phyloP scores from a whole-genome alignment of 2,113 vertebrate species.

The Spea bombifrons region DNA sequence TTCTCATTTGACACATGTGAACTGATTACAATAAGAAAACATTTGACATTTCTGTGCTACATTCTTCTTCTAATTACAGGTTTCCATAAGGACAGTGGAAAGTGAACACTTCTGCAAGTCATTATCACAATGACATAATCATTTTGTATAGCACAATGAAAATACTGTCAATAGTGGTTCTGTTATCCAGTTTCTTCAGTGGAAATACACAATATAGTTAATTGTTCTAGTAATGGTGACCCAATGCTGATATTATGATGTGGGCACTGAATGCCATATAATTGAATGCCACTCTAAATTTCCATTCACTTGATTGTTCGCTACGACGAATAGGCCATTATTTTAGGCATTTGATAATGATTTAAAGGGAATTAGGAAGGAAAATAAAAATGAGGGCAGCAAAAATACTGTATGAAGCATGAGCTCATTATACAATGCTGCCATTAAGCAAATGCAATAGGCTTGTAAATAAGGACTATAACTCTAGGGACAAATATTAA shows the following conservation, averaged over 20 bases:
- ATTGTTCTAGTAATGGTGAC: constrained; percentile 21
- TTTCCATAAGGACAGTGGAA: neutral
- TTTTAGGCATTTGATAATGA: neutral
- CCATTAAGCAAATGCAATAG: no score
- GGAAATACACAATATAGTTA: constrained; percentile 36
- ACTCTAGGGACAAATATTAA: no score
- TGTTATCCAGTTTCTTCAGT: neutral
- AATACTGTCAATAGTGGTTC: neutral
- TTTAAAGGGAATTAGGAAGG: neutral
- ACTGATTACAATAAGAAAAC: neutral
- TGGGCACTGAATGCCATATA: constrained; percentile 1
- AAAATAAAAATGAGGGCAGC: no score
- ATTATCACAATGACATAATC: constrained; percentile 34
- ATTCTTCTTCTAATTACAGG: neutral
- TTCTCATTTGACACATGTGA: no score
- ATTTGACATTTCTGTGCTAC: constrained; percentile 23
- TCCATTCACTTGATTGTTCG: neutral
- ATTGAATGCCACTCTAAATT: neutral
- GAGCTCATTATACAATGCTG: no score
- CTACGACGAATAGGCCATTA: neutral
- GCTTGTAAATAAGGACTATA: no score
- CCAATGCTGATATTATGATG: constrained; percentile 18
- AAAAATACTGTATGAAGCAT: no score
- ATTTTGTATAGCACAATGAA: constrained; percentile 25
- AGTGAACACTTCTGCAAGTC: no score